phyloP scores from a whole-genome alignment of 2,797 vertebrate genomes.

The Chrysocyon brachyurus region DNA sequence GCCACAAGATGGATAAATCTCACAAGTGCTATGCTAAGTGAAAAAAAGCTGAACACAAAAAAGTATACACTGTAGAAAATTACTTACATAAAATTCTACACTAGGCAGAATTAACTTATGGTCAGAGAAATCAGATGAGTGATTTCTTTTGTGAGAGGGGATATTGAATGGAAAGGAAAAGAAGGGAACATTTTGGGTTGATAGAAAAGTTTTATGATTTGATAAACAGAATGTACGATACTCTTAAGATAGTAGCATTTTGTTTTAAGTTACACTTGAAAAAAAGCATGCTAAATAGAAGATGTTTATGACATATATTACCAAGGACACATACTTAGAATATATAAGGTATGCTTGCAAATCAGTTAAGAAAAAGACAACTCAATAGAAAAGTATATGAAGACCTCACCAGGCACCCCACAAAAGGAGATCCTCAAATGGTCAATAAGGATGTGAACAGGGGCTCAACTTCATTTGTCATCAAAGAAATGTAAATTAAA shows the following conservation, averaged over 20 bases:
- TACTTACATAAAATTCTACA: conserved; percentile 28
- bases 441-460: neutral
- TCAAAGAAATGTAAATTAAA: conserved; percentile 61
- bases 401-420: neutral
- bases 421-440: conserved; percentile 12
- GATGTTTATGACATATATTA: neutral
- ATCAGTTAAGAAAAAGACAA: conserved; percentile 28
- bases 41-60: conserved; percentile 47
- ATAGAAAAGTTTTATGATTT: conserved; percentile 44
- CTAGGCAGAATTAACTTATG: conserved; percentile 40
- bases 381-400: neutral
- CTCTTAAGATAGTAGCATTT: conserved; percentile 28
- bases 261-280: neutral
- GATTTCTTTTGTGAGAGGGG: neutral
- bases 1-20: neutral
- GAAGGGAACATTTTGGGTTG: neutral
- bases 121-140: conserved; percentile 38
- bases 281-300: conserved; percentile 18
- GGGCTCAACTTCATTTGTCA: conserved; percentile 7
- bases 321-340: conserved; percentile 55
- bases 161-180: neutral
- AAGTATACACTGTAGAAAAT: conserved; percentile 4
- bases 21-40: conserved; percentile 46
- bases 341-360: conserved; percentile 21
- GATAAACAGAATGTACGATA: conserved; percentile 45